phyloP scores from a whole-genome alignment of 1,140 invertebrate genomes.

The Mercenaria mercenaria region DNA sequence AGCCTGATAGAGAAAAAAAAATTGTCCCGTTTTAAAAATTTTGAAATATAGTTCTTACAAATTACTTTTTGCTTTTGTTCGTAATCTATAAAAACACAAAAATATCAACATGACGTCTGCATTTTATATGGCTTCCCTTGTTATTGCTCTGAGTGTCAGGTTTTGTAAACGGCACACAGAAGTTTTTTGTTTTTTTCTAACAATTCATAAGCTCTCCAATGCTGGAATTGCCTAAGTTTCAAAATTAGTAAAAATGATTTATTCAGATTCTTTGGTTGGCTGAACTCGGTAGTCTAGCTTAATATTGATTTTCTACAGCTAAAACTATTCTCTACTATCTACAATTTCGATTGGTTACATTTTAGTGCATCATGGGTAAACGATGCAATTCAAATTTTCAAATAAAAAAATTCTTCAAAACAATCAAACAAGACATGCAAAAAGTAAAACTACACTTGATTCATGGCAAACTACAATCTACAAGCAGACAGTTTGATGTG shows the following conservation, averaged over 20 bases:
- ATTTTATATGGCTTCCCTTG: constrained; percentile 57
- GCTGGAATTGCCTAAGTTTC: background rate
- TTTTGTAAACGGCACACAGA: constrained; percentile 53
- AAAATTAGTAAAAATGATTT: background rate
- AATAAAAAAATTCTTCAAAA: constrained; percentile 29
- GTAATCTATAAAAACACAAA: background rate
- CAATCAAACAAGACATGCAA: constrained; percentile 65
- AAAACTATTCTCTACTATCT: constrained; percentile 44
- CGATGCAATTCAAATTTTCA: constrained; percentile 41
- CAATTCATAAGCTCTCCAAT: background rate
- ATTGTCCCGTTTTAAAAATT: background rate
- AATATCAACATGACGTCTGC: background rate
- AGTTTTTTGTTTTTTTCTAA: background rate
- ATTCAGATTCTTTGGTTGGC: constrained; percentile 7
- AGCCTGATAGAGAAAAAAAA: constrained; percentile 63
- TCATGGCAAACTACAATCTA: constrained; percentile 60
- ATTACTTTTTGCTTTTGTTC: too few relatives aligned
- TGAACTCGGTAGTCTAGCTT: constrained; percentile 36
- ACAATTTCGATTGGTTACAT: constrained; percentile 53
- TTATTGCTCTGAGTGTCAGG: constrained; percentile 63
- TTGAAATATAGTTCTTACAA: background rate
- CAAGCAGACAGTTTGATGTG: constrained; percentile 54
- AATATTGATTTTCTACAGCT: constrained; percentile 38
- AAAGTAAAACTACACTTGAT: constrained; percentile 44
- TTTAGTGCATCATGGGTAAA: constrained; percentile 51